These are phyloP conservation scores for Tapirus indicus DNA, from an alignment of 2,797 vertebrate genomes.

Conservation along the genomic window DNA sequence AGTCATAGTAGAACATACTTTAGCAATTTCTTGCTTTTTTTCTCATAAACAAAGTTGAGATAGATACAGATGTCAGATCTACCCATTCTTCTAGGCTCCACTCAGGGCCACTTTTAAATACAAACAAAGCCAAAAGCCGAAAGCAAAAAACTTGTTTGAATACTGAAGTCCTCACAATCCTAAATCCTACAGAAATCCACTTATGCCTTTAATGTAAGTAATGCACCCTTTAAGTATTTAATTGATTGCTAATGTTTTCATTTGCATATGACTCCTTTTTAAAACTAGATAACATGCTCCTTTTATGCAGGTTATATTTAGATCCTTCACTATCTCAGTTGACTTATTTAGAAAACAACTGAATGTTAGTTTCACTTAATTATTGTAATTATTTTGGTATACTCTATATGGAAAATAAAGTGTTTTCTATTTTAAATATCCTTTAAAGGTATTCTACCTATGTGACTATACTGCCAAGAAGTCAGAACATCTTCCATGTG, in stretches of 20 bases:
- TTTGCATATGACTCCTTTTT: constrained; percentile 26
- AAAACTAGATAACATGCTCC: background rate
- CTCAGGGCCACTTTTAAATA: background rate
- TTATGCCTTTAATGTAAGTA: background rate
- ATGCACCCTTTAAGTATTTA: background rate
- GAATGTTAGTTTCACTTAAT: constrained; percentile 34
- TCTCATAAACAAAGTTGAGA: background rate
- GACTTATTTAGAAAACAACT: constrained; percentile 50
- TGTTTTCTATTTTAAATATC: constrained; percentile 54
- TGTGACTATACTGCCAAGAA: background rate
- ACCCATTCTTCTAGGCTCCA: background rate
- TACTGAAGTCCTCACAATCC: background rate
- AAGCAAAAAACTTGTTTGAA: constrained; percentile 21
- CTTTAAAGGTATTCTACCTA: background rate
- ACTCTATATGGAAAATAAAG: background rate
- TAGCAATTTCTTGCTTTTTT: constrained; percentile 2
- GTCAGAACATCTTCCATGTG: background rate
- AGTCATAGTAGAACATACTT: background rate
- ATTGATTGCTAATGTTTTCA: constrained; percentile 18
- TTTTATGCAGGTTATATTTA: constrained; percentile 28
- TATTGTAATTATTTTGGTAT: constrained; percentile 28
- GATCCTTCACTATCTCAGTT: background rate
- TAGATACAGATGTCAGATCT: background rate
- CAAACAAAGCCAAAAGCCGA: background rate
- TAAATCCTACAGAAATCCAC: constrained; percentile 22